Conservation (phyloP, 2,797 vertebrate species). For the Podargus strigoides region DNA sequence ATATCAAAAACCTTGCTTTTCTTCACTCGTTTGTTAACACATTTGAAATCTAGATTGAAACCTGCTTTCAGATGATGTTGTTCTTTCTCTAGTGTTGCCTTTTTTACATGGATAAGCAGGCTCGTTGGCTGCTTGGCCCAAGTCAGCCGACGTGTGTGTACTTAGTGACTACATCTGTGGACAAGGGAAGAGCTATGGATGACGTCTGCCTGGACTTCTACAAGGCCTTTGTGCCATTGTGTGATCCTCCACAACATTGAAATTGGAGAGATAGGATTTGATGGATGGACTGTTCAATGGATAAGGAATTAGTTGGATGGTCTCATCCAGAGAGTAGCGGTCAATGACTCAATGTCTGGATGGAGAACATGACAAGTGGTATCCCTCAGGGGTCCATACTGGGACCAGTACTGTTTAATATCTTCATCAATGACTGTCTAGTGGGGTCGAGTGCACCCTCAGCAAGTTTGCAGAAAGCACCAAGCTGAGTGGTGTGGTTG, state of each 20-base stretch:
- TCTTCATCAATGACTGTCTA: not conserved
- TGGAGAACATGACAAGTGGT: not conserved
- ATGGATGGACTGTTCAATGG: not conserved
- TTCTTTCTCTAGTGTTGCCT: not conserved
- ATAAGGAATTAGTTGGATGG: not conserved
- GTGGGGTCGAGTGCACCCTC: not conserved
- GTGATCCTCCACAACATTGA: too few species aligned
- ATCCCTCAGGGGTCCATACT: not conserved
- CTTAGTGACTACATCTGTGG: not conserved
- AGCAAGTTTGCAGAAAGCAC: not conserved
- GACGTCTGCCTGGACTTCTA: not conserved
- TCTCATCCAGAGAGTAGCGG: not conserved
- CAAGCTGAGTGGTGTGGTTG: too few species aligned
- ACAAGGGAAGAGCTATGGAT: not conserved
- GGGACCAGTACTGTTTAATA: not conserved
- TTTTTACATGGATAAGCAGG: not conserved
- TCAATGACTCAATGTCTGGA: not conserved
- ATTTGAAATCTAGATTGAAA: not conserved
- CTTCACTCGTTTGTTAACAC: not conserved
- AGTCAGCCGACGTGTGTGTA: not conserved
- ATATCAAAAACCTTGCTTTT: not conserved
- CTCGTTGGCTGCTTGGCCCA: not conserved
- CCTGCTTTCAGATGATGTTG: not conserved
- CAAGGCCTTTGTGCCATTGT: too few species aligned
- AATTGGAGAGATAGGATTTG: not conserved